A percentile compares a stretch with the other conserved stretches of the same genome.
Conservation (phyloP, 2,797 vertebrate genomes). For the Aratinga solstitialis region DNA sequence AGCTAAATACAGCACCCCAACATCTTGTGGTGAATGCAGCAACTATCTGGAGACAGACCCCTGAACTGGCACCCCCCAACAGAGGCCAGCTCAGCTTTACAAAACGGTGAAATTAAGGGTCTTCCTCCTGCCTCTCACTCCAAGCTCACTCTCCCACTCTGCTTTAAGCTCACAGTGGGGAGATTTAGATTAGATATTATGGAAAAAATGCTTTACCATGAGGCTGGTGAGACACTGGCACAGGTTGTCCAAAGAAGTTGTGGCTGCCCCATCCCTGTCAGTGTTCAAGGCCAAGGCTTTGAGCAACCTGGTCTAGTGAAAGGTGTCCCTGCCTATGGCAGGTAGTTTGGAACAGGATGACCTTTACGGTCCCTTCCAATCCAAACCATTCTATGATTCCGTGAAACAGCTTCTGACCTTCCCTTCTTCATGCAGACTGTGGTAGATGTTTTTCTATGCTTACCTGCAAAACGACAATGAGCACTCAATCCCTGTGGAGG, state of each 20-base stretch:
- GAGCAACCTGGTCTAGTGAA: not conserved
- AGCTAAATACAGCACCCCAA: not conserved
- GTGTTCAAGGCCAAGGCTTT: not conserved
- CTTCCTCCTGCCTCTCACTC: not conserved
- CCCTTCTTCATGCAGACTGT: not conserved
- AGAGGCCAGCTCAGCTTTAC: not conserved
- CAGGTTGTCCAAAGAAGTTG: not conserved
- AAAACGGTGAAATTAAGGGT: not conserved
- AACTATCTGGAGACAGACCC: not conserved
- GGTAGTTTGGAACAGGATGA: not conserved
- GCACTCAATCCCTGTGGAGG: rapidly evolving
- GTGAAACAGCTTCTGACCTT: not conserved
- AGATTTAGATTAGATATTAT: not conserved
- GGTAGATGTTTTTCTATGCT: not conserved
- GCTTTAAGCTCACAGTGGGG: not conserved
- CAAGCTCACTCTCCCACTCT: not conserved
- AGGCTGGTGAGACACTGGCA: not conserved
- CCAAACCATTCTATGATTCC: not conserved
- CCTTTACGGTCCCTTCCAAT: not conserved
- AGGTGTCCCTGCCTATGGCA: not conserved
- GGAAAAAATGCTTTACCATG: not conserved
- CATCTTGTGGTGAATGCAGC: not conserved
- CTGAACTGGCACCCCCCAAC: not conserved
- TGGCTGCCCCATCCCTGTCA: not conserved
- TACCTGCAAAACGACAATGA: not conserved